phyloP scores from a whole-genome alignment of 2,888 invertebrate genomes.

The Drosophila lacicola region DNA sequence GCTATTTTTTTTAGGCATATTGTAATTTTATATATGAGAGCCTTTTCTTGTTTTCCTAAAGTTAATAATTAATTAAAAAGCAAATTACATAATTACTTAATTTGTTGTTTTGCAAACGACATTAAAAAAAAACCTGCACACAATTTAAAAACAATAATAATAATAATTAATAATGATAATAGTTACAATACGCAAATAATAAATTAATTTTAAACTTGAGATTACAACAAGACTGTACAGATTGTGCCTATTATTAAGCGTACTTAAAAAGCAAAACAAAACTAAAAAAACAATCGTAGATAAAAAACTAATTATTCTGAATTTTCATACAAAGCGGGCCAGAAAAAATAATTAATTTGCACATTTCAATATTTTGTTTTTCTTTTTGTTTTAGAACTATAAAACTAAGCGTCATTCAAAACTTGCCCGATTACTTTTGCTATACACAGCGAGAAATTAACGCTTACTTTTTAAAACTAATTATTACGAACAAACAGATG shows the following conservation, averaged over 20 bases:
- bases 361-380: slow-evolving; percentile 33
- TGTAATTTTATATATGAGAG: slow-evolving; percentile 31
- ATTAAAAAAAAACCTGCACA: slow-evolving; percentile 65
- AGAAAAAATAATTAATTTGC: slow-evolving; percentile 46
- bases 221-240: slow-evolving; percentile 76
- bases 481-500: slow-evolving; percentile 60
- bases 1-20: slow-evolving; percentile 36
- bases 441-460: slow-evolving; percentile 40
- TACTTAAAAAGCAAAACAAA: slow-evolving; percentile 25
- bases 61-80: slow-evolving; percentile 15
- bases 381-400: slow-evolving; percentile 30
- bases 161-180: slow-evolving; percentile 25
- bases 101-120: slow-evolving; percentile 74
- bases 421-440: slow-evolving; percentile 35
- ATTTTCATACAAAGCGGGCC: slow-evolving; percentile 53
- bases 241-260: slow-evolving; percentile 51
- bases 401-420: slow-evolving; percentile 42
- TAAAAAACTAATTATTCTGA: slow-evolving; percentile 44
- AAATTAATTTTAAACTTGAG: slow-evolving; percentile 61
- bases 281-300: slow-evolving; percentile 29
- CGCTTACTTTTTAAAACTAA: slow-evolving; percentile 51
- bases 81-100: slow-evolving; percentile 48
- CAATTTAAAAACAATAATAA: slow-evolving; percentile 62
- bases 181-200: slow-evolving; percentile 57
- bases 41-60: slow-evolving; percentile 23